Conservation (phyloP, 2,797 vertebrate genomes). For the Cuniculus paca region DNA sequence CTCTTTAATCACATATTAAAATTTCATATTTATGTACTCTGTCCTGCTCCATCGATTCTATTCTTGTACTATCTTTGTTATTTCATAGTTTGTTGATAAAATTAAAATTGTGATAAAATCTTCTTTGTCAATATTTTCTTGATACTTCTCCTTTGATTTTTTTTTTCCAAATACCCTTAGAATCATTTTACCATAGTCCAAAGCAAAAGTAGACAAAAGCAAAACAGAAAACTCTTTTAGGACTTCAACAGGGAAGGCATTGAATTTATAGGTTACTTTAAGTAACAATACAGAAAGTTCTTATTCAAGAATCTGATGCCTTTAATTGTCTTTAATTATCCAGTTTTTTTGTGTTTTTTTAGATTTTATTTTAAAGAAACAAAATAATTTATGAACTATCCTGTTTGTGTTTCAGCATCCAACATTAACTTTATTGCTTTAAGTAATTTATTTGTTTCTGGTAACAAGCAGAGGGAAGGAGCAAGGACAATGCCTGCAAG, state of each 20-base stretch:
- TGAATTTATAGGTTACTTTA: constrained; percentile 35
- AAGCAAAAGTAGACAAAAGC: constrained; percentile 32
- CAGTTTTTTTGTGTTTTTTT: constrained; percentile 17
- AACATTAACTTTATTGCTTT: constrained; percentile 30
- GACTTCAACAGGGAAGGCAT: not conserved
- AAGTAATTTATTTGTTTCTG: not conserved
- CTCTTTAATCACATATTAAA: not conserved
- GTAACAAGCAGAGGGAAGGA: not conserved
- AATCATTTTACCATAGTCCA: constrained; percentile 23
- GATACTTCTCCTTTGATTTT: not conserved
- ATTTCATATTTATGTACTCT: not conserved
- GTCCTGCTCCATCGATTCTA: not conserved
- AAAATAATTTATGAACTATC: constrained; percentile 1
- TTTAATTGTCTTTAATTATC: constrained; percentile 59
- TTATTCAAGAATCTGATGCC: not conserved
- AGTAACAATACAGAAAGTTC: not conserved
- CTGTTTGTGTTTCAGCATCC: constrained; percentile 20
- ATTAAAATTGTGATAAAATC: not conserved
- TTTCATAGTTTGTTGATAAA: not conserved
- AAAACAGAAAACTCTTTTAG: not conserved
- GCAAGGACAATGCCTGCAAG: not conserved
- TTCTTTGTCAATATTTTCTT: not conserved
- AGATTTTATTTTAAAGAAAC: too few species aligned
- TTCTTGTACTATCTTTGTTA: not conserved
- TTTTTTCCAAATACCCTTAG: not conserved